A percentile compares a stretch with the other conserved stretches of the same genome.
Conservation (phyloP, 2,113 vertebrate species). For the Ammodytes marinus region DNA sequence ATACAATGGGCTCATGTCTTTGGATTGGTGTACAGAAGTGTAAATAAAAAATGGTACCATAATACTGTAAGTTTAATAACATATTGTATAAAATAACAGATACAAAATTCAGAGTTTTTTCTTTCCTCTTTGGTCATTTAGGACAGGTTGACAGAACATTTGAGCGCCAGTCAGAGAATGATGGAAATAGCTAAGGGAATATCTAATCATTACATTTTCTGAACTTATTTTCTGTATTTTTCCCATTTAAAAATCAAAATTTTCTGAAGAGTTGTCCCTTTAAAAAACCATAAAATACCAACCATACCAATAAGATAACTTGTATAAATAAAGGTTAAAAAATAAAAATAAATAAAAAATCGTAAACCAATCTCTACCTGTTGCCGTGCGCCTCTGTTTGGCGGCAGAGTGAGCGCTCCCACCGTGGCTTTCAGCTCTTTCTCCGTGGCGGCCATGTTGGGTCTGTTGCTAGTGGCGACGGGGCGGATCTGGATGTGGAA, state of each 20-base stretch:
- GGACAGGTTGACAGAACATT: neutral
- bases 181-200: neutral
- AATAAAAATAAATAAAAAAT: too few species aligned
- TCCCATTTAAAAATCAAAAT: neutral
- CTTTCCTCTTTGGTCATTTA: neutral
- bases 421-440: conserved; percentile 93
- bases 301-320: too few species aligned
- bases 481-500: conserved; percentile 95
- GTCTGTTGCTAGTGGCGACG: conserved; percentile 69
- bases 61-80: too few species aligned
- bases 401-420: conserved; percentile 90
- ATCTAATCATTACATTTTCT: neutral
- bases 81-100: too few species aligned
- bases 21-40: too few species aligned
- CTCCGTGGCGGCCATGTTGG: conserved; percentile 82
- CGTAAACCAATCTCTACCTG: conserved; percentile 34
- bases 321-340: too few species aligned
- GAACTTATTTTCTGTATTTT: too few species aligned
- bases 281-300: neutral
- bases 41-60: too few species aligned
- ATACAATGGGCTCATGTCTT: neutral
- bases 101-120: neutral
- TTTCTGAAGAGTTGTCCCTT: neutral
- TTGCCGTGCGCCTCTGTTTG: conserved; percentile 80
- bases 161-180: neutral